Evolutionary conservation across 2,888 invertebrate species (phyloP).

Genomic region (Calameuta idolon): DNA sequence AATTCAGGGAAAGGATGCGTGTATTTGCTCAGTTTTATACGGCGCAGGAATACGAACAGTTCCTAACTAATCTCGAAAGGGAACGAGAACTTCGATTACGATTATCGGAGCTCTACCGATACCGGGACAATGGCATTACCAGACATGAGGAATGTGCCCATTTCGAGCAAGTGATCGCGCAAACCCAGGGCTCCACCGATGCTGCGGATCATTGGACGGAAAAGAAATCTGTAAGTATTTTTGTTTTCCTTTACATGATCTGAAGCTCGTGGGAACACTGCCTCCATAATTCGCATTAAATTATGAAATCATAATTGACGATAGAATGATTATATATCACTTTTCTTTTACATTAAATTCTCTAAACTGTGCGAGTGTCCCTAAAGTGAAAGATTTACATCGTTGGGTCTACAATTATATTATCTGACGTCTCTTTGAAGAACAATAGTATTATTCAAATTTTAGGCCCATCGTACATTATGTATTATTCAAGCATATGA

Average conservation of each 20-base stretch:
- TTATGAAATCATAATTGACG: background rate
- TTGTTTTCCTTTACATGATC: conserved; percentile 22
- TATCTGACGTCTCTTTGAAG: background rate
- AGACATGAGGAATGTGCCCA: conserved; percentile 87
- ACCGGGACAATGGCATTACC: conserved; percentile 88
- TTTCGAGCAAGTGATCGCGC: conserved; percentile 83
- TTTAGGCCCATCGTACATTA: background rate
- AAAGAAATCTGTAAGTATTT: conserved; percentile 72
- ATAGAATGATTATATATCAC: background rate
- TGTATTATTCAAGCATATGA: background rate
- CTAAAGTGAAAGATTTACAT: background rate
- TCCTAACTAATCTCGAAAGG: conserved; percentile 82
- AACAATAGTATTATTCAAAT: background rate
- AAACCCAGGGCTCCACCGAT: conserved; percentile 71
- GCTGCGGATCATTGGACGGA: conserved; percentile 74
- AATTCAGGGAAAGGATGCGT: conserved; percentile 85
- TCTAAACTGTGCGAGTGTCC: background rate
- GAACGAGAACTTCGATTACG: conserved; percentile 88
- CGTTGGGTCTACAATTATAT: background rate
- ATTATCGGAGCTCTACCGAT: conserved; percentile 84
- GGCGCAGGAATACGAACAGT: conserved; percentile 84
- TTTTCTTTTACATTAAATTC: background rate
- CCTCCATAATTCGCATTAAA: background rate
- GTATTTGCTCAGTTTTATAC: conserved; percentile 91
- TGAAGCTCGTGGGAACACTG: background rate